Evolutionary conservation across 2,113 vertebrate genomes (phyloP), one percentile per base, ranked within the genome.

Genomic region (Cyprichromis sp.): DNA sequence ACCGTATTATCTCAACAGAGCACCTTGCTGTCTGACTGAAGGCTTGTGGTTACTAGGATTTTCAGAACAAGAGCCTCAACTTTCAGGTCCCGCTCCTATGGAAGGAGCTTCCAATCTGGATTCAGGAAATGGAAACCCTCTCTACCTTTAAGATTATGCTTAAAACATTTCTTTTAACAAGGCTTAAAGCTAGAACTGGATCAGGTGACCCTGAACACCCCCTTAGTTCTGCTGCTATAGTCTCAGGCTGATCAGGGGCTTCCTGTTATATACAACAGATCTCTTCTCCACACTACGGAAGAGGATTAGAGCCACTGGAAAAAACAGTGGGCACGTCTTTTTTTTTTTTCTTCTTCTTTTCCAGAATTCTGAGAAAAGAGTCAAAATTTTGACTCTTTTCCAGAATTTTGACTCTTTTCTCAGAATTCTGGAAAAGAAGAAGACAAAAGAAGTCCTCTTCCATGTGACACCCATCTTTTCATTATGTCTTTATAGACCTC

Each of bases 321-420:
- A 5, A 59, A 29, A 59, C 8, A 29, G 24, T 29, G 55, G 3
- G 8, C 55, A 59, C 1, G 2, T 9, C 24, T 29, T 29, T 29
- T 16, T 54, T 14, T 26, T 29, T 29, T 29, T 16, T 12, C 21
- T 21, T 29, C 5, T 29, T 57, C 14, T 1, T 59, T 9, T 57
- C 24, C 6, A 12, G 21, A 55, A 52, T 52, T 52, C 50, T 3
- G 4, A 47, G 42, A 45, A 45, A 40, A 11, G 0, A 40, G 38
- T 40, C 47, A 0, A 2, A 50, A 50, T 50, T 50, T 0, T 45
- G 45, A 16, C 50, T n/a, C 0, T 52, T 52, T 9, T 1, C 5
- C 5, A 4, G n/a, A 52, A 9, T 2, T 52, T 0, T 54, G 52
- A 54, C 52, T 21, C 0, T 11, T 53, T 21, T 13, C 2, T 21